Conservation (phyloP, 2,797 vertebrate genomes). For the Crotalus adamanteus region DNA sequence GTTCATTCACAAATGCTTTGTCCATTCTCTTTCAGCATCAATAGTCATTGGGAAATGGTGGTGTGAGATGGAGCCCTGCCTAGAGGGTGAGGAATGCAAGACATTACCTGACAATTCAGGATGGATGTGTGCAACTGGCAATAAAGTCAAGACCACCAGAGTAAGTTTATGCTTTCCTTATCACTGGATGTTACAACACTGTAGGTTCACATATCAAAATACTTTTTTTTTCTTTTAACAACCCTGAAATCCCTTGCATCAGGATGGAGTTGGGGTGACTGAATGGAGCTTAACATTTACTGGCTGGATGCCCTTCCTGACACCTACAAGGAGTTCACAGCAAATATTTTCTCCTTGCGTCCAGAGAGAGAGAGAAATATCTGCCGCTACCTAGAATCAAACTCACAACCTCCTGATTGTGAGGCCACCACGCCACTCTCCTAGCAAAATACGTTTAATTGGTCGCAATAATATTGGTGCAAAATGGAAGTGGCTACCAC, state of each 20-base stretch:
- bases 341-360: not conserved
- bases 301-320: not conserved
- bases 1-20: not conserved
- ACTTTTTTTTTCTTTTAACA: not conserved
- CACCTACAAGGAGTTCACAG: not conserved
- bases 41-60: constrained; percentile 98
- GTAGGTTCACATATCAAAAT: not conserved
- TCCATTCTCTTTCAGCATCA: constrained; percentile 77
- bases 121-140: constrained; percentile 97
- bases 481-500: not conserved
- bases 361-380: not conserved
- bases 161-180: constrained; percentile 73
- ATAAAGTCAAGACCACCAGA: constrained; percentile 98
- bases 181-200: not conserved
- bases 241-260: not conserved
- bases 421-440: not conserved
- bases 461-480: not conserved
- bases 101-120: constrained; percentile 96
- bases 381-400: not conserved
- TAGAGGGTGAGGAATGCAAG: constrained; percentile 97
- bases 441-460: not conserved
- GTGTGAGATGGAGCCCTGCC: constrained; percentile 98
- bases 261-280: not conserved
- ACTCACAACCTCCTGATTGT: not conserved
- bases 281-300: not conserved